Percentiles rank a stretch among this genome's conserved stretches.
These are phyloP conservation scores for Leuctra nigra DNA, from an alignment of 2,888 invertebrate genomes.

Conservation along the genomic window DNA sequence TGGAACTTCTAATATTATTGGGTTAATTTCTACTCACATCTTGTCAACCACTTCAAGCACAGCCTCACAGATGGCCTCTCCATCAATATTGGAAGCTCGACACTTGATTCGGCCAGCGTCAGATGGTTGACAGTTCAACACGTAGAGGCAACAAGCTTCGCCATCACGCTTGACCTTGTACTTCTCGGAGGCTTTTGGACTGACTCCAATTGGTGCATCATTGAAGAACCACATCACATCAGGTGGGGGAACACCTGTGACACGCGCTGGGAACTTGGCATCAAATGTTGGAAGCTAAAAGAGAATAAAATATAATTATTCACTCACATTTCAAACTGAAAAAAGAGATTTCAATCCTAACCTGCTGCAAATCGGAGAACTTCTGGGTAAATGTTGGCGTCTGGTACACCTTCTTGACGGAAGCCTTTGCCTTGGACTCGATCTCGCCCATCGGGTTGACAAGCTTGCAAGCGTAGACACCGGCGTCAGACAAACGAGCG, in stretches of 20 bases:
- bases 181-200: slow-evolving; percentile 59
- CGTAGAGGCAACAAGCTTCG: slow-evolving; percentile 68
- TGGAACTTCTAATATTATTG: no score
- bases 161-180: slow-evolving; percentile 72
- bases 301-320: neutral
- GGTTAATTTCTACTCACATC: slow-evolving; percentile 69
- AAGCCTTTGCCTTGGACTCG: slow-evolving; percentile 58
- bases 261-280: slow-evolving; percentile 75
- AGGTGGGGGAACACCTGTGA: slow-evolving; percentile 75
- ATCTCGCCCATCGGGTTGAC: slow-evolving; percentile 73
- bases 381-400: slow-evolving; percentile 74
- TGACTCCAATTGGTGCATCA: slow-evolving; percentile 65
- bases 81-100: slow-evolving; percentile 71
- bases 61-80: slow-evolving; percentile 68
- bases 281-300: slow-evolving; percentile 64
- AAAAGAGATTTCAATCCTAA: slow-evolving; percentile 30
- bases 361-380: slow-evolving; percentile 60
- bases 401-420: slow-evolving; percentile 72
- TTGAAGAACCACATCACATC: slow-evolving; percentile 84
- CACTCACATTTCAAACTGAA: neutral
- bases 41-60: slow-evolving; percentile 71
- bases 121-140: slow-evolving; percentile 56
- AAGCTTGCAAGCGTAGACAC: slow-evolving; percentile 67
- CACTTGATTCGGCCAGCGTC: slow-evolving; percentile 75
- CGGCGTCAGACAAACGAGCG: slow-evolving; percentile 64